Evolutionary conservation across 2,888 invertebrate species (phyloP), one percentile per base, ranked within the genome.

Genomic region (Chelonus formosanus): DNA sequence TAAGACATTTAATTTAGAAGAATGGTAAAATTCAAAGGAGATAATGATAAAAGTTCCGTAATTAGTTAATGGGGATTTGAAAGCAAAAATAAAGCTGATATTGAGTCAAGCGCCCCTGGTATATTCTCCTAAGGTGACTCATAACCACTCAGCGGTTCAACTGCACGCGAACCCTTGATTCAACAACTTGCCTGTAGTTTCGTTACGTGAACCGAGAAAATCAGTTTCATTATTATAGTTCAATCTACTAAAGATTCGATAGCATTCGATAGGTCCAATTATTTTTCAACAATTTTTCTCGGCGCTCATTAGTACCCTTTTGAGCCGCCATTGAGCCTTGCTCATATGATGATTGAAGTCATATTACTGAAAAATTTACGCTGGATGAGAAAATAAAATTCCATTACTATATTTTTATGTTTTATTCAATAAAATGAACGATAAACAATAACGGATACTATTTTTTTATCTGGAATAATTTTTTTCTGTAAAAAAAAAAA

Each of bases 191-290:
- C 75, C 75, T 76, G 75, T 72, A 72, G 48, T n/a, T 75, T 79
- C 74, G 78, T 81, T 78, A 80, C 77, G 77, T 76, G 79, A 77
- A 79, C 79, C 79, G 77, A 80, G 78, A 78, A 78, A 81, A 80
- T 79, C 77, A 75, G 76, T 78, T 77, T 76, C 77, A 77, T 78
- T 74, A 77, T 76, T 75, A 75, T 71, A 73, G 73, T 74, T 75
- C 73, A 76, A 75, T 77, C 75, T 73, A 68, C 67, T 73, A 71
- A 75, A 70, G 70, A 76, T 76, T 78, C 79, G 71, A 76, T 77
- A 73, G 59, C 68, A 67, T 70, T 72, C 73, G 74, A 76, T 77
- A 75, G 71, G 72, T 73, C 74, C 76, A 75, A 78, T 78, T 75
- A 73, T 73, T 73, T 74, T 69, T 40, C 40, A 53, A 66, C 65